Evolutionary conservation across 2,797 vertebrate species (phyloP), one percentile per base, ranked within the genome.

Genomic region (Morus bassanus): DNA sequence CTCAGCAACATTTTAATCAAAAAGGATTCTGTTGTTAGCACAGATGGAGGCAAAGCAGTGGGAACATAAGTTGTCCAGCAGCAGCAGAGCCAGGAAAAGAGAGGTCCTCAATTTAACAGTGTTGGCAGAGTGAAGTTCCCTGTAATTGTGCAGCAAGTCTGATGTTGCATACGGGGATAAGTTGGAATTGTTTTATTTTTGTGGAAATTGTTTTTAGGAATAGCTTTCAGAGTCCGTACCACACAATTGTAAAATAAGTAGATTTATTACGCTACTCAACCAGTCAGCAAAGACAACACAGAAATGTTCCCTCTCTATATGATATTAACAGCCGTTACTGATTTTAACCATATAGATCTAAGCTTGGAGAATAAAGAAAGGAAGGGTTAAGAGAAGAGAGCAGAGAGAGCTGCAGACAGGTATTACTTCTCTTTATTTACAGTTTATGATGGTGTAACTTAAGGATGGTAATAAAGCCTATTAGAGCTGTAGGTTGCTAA

Each of bases 1-100:
- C 69, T 95, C 72, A 57, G 91, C 57, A 93, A 90, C 85, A 78
- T 94, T 96, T 85, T 95, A 86, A 95, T 91, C 87, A 93, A 78
- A 96, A 96, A 96, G 75, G 90, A 91, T 91, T 95, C 89, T 69
- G 87, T 92, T 96, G 69, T 95, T 94, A 96, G 96, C 83, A 91
- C 95, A 96, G 94, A 96, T 95, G 95, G 91, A 95, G 68, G 68
- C 80, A 80, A 65, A 93, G 61, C 92, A 93, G 67, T 76, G 76
- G 75, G 64, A 93, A 63, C 64, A 85, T 43, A 92, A 95, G 50
- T 82, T 95, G 89, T 87, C 94, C 95, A 96, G 65, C 45, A 91
- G 68, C 2, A 80, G 70, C 85, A 83, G 77, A 93, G 94, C 89
- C 89, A 95, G 95, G 72, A 95, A 92, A 88, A n/a, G 28, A 94